Base-by-base conservation (phyloP, 2,113 vertebrate genomes). In the Plotosus lineatus region DNA sequence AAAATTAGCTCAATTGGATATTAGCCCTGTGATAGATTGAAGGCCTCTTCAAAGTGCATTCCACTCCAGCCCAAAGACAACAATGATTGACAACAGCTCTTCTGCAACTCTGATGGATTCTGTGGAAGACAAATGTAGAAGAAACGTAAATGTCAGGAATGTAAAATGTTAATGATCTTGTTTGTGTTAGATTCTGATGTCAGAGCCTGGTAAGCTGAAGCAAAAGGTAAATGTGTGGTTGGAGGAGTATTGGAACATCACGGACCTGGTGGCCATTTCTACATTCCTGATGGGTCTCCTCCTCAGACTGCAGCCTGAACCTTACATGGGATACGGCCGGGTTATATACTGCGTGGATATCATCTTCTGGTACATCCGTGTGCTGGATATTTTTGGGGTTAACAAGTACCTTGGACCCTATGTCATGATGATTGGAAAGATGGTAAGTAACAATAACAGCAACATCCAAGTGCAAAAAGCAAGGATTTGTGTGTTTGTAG, bases 381-480 rank as follows among this genome's bases (percentile, higher is more conserved):
- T 99, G 17, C 89, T 99, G 66, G 98, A 99, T 92, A 99, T 99
- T 91, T 99, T 99, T 80, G 98, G 98, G 28, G 98, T 99, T 84
- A 99, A 99, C 94, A 99, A 99, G 75, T 99, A 99, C 53, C 91
- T 99, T 82, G 98, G 98, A 76, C 98, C 97, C 58, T 99, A 99
- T 10, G 98, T 99, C 86, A 99, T 99, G 98, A 99, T 99, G 98
- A 99, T 99, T 76, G 98, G 98, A 72, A 99, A 99, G 89, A 99
- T 99, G 98, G 98, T 99, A 90, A 93, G 90, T 88, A 81, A 28
- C 23, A 82, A 7, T 50, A 38, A 1, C n/a, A n/a, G n/a, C n/a
- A 11, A 78, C 21, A 15, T 9, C 9, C 48, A 28, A 44, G 51
- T 38, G 72, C 6, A 50, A 36, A 75, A 42, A 28, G 23, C 56